Conservation (phyloP, 2,113 vertebrate species). For the Sinosuthora webbiana region DNA sequence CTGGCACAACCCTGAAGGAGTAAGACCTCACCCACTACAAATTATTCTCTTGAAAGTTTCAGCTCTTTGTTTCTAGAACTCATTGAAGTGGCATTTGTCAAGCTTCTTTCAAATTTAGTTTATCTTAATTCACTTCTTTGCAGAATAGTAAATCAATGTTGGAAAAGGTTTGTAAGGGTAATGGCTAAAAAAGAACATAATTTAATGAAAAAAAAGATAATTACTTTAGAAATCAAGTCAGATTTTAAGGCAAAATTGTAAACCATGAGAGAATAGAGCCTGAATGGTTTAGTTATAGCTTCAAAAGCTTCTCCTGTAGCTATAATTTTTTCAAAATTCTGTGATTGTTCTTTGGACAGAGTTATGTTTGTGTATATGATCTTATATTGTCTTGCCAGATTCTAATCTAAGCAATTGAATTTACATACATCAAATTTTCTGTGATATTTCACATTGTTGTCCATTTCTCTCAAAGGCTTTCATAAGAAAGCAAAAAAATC, state of each 20-base stretch:
- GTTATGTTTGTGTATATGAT: neutral
- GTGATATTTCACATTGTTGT: neutral
- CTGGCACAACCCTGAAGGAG: neutral
- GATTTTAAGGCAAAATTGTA: neutral
- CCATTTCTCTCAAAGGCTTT: neutral
- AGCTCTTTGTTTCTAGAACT: neutral
- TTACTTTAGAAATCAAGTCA: conserved; percentile 21
- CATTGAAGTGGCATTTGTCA: neutral
- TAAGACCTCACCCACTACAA: neutral
- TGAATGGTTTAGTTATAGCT: neutral
- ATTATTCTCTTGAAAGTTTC: neutral
- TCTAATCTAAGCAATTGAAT: neutral
- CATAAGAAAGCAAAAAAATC: neutral
- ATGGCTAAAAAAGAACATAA: neutral
- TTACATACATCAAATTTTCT: conserved; percentile 2
- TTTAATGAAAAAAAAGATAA: neutral
- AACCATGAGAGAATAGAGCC: neutral
- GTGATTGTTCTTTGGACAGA: neutral
- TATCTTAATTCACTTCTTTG: neutral
- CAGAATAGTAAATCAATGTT: neutral
- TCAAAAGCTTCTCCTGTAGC: neutral
- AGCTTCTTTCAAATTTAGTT: neutral
- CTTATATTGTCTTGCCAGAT: neutral
- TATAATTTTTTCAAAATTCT: neutral
- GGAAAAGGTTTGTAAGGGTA: neutral